Evolutionary conservation across 2,888 invertebrate genomes (phyloP).

Genomic region (Dorcus hopei): DNA sequence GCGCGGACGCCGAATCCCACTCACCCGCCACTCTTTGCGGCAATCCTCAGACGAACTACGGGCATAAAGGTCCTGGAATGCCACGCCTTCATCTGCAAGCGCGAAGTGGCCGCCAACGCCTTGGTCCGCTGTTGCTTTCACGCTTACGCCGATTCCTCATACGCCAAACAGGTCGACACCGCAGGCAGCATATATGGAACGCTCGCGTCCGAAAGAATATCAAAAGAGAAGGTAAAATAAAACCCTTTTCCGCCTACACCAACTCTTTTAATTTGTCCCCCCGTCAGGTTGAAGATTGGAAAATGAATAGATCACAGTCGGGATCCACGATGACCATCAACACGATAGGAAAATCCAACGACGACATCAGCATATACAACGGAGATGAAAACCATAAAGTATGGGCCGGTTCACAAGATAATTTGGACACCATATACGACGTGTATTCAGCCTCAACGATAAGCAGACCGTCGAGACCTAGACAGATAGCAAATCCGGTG

Average conservation of each 20-base stretch:
- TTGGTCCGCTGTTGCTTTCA: constrained; percentile 96
- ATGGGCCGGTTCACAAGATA: constrained; percentile 80
- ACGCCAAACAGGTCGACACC: constrained; percentile 77
- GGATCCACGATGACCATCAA: constrained; percentile 62
- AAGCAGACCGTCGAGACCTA: constrained; percentile 68
- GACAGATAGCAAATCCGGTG: constrained; percentile 76
- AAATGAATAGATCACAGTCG: constrained; percentile 51
- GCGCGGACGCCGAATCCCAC: constrained; percentile 87
- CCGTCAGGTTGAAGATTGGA: constrained; percentile 56
- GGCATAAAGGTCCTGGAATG: constrained; percentile 98
- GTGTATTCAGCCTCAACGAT: constrained; percentile 59
- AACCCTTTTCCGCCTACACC: background rate
- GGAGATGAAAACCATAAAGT: constrained; percentile 93
- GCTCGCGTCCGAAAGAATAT: constrained; percentile 42
- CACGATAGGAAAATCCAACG: constrained; percentile 60
- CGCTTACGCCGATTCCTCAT: constrained; percentile 94
- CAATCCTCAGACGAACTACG: constrained; percentile 90
- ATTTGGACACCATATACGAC: constrained; percentile 71
- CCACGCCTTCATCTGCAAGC: constrained; percentile 96
- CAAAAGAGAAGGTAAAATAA: constrained; percentile 44
- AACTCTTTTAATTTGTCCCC: background rate
- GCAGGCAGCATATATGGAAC: constrained; percentile 50
- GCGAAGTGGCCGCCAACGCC: constrained; percentile 96
- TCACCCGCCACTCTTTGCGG: constrained; percentile 96
- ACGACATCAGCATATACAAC: constrained; percentile 81